phyloP scores from a whole-genome alignment of 2,888 invertebrate species.

The Meta bourneti region DNA sequence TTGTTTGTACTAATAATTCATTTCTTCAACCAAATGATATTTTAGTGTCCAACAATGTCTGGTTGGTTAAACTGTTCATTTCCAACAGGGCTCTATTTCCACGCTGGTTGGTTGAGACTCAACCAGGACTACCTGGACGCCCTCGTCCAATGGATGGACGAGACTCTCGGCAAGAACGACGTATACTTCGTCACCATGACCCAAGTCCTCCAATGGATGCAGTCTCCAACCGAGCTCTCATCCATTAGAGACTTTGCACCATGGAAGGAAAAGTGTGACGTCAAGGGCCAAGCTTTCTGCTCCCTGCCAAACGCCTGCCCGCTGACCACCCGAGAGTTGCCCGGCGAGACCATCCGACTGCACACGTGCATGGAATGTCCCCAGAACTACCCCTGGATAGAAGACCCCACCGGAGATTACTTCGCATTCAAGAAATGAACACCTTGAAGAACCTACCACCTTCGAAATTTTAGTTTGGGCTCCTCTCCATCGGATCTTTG shows the following conservation, averaged over 20 bases:
- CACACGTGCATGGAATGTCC: constrained; percentile 96
- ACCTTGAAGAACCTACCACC: background rate
- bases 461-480: background rate
- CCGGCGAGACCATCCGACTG: constrained; percentile 95
- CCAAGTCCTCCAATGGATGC: constrained; percentile 91
- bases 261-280: constrained; percentile 91
- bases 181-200: constrained; percentile 97
- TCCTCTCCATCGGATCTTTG: background rate
- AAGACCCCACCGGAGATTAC: constrained; percentile 94
- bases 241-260: constrained; percentile 95
- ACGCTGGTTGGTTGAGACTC: constrained; percentile 95
- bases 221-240: constrained; percentile 90
- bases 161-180: constrained; percentile 92
- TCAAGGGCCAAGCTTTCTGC: constrained; percentile 90
- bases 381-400: constrained; percentile 96
- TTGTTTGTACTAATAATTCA: too few relatives aligned
- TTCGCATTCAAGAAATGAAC: constrained; percentile 82
- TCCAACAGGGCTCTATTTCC: constrained; percentile 87
- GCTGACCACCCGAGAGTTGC: constrained; percentile 94
- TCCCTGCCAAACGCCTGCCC: constrained; percentile 95
- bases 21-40: too few relatives aligned
- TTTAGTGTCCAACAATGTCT: too few relatives aligned
- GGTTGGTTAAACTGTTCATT: background rate
- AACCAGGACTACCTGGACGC: constrained; percentile 95
- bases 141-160: constrained; percentile 96